Percentiles rank a stretch among this genome's conserved stretches.
These are phyloP conservation scores for Euproctis similis DNA, from an alignment of 2,888 invertebrate species.

Conservation along the genomic window DNA sequence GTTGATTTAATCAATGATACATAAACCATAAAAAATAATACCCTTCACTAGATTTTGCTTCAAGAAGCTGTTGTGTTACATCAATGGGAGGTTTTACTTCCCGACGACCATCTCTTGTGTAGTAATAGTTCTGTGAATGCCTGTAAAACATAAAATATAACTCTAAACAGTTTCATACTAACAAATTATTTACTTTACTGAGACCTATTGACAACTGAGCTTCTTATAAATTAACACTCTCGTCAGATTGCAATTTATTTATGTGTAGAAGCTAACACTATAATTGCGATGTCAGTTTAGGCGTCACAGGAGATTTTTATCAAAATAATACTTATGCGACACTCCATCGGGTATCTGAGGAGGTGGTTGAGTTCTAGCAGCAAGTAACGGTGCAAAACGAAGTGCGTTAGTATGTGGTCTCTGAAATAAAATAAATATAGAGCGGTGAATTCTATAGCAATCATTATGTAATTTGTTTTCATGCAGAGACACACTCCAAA, in stretches of 20 bases:
- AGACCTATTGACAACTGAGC: background rate
- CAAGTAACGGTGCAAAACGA: constrained; percentile 79
- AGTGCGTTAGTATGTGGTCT: constrained; percentile 77
- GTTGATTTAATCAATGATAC: too few relatives aligned
- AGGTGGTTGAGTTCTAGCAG: constrained; percentile 86
- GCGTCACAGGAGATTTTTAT: too few relatives aligned
- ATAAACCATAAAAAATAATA: constrained; percentile 21
- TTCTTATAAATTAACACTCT: too few relatives aligned
- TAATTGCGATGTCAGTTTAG: too few relatives aligned
- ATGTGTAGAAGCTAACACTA: too few relatives aligned
- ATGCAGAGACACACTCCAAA: constrained; percentile 11
- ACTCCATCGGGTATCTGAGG: constrained; percentile 90
- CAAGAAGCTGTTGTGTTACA: constrained; percentile 54
- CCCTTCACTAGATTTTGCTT: constrained; percentile 62
- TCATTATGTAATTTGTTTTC: constrained; percentile 41
- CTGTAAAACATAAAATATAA: too few relatives aligned
- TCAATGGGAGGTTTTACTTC: constrained; percentile 82
- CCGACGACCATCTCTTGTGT: constrained; percentile 86
- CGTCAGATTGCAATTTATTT: too few relatives aligned
- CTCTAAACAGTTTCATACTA: too few relatives aligned
- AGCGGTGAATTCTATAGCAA: background rate
- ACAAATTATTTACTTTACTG: background rate
- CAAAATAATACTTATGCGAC: constrained; percentile 80
- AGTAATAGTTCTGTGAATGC: constrained; percentile 89
- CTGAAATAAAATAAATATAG: constrained; percentile 44